Evolutionary conservation across 1,140 invertebrate species (phyloP).

Genomic region (Drusus annulatus): DNA sequence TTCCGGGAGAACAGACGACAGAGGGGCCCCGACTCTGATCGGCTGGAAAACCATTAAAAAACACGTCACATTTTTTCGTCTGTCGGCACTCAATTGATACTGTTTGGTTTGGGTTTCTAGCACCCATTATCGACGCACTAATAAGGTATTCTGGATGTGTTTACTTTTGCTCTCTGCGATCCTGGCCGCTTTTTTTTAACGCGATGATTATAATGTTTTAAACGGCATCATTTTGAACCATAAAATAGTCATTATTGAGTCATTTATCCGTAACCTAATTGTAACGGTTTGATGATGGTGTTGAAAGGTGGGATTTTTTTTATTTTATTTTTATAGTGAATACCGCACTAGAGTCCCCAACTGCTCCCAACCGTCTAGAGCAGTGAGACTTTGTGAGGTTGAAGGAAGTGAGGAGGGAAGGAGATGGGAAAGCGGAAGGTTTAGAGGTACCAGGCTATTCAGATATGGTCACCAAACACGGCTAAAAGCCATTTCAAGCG

Average conservation of each 20-base stretch:
- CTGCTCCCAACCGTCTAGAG: no score
- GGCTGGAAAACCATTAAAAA: slow-evolving; percentile 13
- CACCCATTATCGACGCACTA: slow-evolving; percentile 13
- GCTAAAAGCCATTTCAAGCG: no score
- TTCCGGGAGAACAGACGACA: not conserved
- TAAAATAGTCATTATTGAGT: not conserved
- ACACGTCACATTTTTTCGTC: slow-evolving; percentile 3
- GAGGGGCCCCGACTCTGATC: slow-evolving; percentile 5
- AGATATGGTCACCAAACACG: no score
- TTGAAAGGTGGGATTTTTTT: no score
- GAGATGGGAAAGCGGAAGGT: no score
- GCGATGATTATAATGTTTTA: not conserved
- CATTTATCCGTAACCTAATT: not conserved
- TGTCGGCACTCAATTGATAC: slow-evolving; percentile 7
- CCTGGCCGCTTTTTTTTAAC: not conserved
- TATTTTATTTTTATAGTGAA: no score
- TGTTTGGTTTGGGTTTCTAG: slow-evolving; percentile 10
- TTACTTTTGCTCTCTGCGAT: not conserved
- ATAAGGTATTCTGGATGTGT: not conserved
- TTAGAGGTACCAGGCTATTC: no score
- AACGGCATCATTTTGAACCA: slow-evolving; percentile 11
- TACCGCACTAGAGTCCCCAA: no score
- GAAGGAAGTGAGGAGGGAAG: no score
- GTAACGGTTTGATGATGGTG: no score
- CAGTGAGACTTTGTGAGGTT: no score